phyloP scores from a whole-genome alignment of 2,888 invertebrate species.

The Diploptera punctata region DNA sequence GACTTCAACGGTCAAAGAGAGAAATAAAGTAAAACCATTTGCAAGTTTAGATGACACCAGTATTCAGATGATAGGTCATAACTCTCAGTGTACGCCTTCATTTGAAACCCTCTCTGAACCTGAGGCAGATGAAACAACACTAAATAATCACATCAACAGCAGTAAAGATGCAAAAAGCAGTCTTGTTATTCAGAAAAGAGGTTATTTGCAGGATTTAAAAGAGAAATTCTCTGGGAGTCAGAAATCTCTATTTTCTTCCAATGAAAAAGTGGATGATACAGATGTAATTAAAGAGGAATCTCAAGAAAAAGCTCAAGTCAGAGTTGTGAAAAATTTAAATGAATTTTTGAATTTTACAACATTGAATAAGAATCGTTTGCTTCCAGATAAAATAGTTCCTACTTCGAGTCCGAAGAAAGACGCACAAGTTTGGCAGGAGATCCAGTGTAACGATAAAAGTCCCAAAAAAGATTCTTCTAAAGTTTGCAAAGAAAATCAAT shows the following conservation, averaged over 20 bases:
- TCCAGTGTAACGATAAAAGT: slow-evolving; percentile 5
- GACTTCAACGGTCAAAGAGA: slow-evolving; percentile 51
- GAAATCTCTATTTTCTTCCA: slow-evolving; percentile 62
- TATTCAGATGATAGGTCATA: slow-evolving; percentile 28
- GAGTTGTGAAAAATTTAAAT: slow-evolving; percentile 79
- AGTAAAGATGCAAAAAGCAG: slow-evolving; percentile 47
- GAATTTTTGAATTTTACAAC: slow-evolving; percentile 83
- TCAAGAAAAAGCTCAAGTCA: slow-evolving; percentile 50
- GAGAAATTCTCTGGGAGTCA: slow-evolving; percentile 61
- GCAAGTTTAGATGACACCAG: slow-evolving; percentile 45
- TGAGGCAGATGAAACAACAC: slow-evolving; percentile 48
- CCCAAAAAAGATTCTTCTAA: slow-evolving; percentile 35
- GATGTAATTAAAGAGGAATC: slow-evolving; percentile 53
- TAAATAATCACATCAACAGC: slow-evolving; percentile 38
- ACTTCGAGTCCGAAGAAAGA: slow-evolving; percentile 29
- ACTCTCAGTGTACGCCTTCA: slow-evolving; percentile 47
- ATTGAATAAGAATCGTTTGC: slow-evolving; percentile 62
- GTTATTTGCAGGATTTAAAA: slow-evolving; percentile 63
- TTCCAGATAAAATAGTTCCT: slow-evolving; percentile 33
- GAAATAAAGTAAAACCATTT: slow-evolving; percentile 43
- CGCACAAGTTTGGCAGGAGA: slow-evolving; percentile 28
- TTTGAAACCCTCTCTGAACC: slow-evolving; percentile 48
- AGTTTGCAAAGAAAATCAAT: slow-evolving; percentile 16
- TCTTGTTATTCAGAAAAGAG: slow-evolving; percentile 51
- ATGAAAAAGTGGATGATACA: slow-evolving; percentile 62